Evolutionary conservation across 2,888 invertebrate species (phyloP).

Genomic region (Epistrophe eligans): DNA sequence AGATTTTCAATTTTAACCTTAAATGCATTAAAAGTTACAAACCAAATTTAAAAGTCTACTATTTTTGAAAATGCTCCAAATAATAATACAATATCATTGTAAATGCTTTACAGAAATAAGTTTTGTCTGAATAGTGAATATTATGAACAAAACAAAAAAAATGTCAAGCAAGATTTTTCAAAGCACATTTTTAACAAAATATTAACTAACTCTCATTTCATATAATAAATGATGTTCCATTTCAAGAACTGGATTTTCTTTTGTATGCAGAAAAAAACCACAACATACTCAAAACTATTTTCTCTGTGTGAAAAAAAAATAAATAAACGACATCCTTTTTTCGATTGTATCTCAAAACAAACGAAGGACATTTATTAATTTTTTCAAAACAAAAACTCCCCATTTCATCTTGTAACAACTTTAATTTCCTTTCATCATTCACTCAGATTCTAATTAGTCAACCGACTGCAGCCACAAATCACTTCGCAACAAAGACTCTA

Average conservation of each 20-base stretch:
- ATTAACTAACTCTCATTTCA: neutral
- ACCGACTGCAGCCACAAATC: constrained; percentile 58
- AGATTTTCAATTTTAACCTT: too few relatives aligned
- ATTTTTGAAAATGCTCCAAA: too few relatives aligned
- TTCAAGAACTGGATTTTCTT: neutral
- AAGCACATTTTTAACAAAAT: too few relatives aligned
- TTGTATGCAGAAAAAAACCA: neutral
- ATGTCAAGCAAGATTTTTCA: too few relatives aligned
- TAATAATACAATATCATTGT: too few relatives aligned
- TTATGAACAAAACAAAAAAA: too few relatives aligned
- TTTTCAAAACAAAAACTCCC: constrained; percentile 8
- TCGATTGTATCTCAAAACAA: constrained; percentile 10
- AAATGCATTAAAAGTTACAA: too few relatives aligned
- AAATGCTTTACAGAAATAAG: too few relatives aligned
- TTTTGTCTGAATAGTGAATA: too few relatives aligned
- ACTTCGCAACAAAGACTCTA: constrained; percentile 38
- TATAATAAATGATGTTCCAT: neutral
- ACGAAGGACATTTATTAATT: neutral
- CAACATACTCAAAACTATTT: neutral
- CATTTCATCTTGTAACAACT: constrained; percentile 26
- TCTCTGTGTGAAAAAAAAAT: neutral
- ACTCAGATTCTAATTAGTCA: constrained; percentile 63
- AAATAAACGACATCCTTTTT: neutral
- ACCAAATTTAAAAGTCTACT: too few relatives aligned
- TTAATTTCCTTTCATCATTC: constrained; percentile 49